Conservation (phyloP, 2,888 invertebrate species). For the Epistrophe grossulariae region DNA sequence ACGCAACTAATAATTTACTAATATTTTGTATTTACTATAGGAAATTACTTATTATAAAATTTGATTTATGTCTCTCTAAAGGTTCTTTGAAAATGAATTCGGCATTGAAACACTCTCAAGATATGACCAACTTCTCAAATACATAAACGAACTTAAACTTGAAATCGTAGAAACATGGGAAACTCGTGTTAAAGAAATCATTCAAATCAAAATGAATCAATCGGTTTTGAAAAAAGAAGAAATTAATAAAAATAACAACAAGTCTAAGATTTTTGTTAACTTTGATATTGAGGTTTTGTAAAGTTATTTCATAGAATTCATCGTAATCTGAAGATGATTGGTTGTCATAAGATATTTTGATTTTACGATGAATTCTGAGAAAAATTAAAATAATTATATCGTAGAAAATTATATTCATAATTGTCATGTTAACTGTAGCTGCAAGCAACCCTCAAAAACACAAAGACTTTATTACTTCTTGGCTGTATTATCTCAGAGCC, state of each 20-base stretch:
- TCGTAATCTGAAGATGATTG: too few species aligned
- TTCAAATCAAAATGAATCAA: slow-evolving; percentile 86
- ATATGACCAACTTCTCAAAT: slow-evolving; percentile 87
- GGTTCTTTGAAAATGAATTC: slow-evolving; percentile 86
- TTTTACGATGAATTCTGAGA: not conserved
- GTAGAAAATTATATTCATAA: not conserved
- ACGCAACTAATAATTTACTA: slow-evolving; percentile 3
- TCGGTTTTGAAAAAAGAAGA: slow-evolving; percentile 85
- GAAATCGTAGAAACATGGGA: slow-evolving; percentile 89
- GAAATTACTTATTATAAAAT: too few species aligned
- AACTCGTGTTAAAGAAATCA: slow-evolving; percentile 87
- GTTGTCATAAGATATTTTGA: too few species aligned
- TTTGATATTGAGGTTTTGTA: slow-evolving; percentile 84
- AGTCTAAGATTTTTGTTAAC: slow-evolving; percentile 86
- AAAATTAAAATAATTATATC: not conserved
- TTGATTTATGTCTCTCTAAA: not conserved
- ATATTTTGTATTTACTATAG: not conserved
- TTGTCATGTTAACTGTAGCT: slow-evolving; percentile 85
- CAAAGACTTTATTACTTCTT: slow-evolving; percentile 90
- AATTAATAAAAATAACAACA: not conserved
- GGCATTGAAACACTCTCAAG: slow-evolving; percentile 78
- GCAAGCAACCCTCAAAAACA: slow-evolving; percentile 90
- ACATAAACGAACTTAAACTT: slow-evolving; percentile 87
- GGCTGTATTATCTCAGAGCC: slow-evolving; percentile 87
- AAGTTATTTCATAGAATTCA: not conserved